Evolutionary conservation across 2,113 vertebrate species (phyloP).

Genomic region (Mustela lutreola): DNA sequence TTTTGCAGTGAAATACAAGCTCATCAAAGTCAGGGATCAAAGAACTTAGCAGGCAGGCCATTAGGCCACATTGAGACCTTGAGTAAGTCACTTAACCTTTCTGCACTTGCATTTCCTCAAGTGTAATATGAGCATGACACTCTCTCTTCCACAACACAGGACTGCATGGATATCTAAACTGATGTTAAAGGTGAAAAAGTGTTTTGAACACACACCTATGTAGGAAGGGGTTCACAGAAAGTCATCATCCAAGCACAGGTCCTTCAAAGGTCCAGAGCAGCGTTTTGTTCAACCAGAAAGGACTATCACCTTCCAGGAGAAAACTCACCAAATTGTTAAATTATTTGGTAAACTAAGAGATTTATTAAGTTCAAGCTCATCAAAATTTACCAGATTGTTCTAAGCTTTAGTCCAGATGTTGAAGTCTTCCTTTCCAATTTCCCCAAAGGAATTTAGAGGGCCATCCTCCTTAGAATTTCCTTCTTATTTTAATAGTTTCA

Average conservation of each 20-base stretch:
- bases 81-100: not conserved
- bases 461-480: not conserved
- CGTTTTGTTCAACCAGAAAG: not conserved
- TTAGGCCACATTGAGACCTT: not conserved
- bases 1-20: not conserved
- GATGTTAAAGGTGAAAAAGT: not conserved
- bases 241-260: not conserved
- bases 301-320: slow-evolving; percentile 70
- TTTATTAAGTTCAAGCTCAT: slow-evolving; percentile 73
- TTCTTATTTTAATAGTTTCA: not conserved
- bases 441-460: slow-evolving; percentile 65
- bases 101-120: not conserved
- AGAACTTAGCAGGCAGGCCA: not conserved
- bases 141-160: not conserved
- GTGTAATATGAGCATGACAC: not conserved
- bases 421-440: slow-evolving; percentile 73
- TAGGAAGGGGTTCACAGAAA: not conserved
- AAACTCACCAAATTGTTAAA: slow-evolving; percentile 69
- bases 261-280: not conserved
- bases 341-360: slow-evolving; percentile 74
- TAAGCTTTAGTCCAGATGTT: slow-evolving; percentile 60
- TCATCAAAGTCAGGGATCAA: not conserved
- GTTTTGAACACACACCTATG: not conserved
- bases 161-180: not conserved
- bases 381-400: slow-evolving; percentile 57